Conservation (phyloP, 2,888 invertebrate genomes). For the Ennomos erosarius region DNA sequence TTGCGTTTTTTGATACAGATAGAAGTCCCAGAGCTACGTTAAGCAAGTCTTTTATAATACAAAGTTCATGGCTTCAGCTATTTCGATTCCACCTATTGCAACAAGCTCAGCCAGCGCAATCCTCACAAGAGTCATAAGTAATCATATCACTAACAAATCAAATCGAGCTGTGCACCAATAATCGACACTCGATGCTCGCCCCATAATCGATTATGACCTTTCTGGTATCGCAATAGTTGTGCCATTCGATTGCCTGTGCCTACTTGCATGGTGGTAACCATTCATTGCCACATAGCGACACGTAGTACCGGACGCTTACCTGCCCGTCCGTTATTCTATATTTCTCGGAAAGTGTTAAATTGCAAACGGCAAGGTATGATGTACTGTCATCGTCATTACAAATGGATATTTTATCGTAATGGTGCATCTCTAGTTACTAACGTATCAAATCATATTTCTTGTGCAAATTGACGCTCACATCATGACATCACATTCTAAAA, state of each 20-base stretch:
- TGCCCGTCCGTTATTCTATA: slow-evolving; percentile 40
- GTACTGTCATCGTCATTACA: slow-evolving; percentile 29
- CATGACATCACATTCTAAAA: not conserved
- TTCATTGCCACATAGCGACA: slow-evolving; percentile 37
- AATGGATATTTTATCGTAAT: slow-evolving; percentile 27
- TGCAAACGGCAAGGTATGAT: slow-evolving; percentile 33
- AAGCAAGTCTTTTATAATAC: too few relatives aligned
- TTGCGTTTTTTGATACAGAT: not conserved
- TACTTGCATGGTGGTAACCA: slow-evolving; percentile 29
- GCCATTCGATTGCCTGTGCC: slow-evolving; percentile 32
- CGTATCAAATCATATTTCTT: slow-evolving; percentile 5
- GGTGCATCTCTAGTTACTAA: slow-evolving; percentile 14
- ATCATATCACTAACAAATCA: slow-evolving; percentile 10
- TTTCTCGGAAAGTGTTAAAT: slow-evolving; percentile 42
- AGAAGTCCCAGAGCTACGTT: not conserved
- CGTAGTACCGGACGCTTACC: slow-evolving; percentile 36
- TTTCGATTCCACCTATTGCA: not conserved
- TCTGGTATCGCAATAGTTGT: slow-evolving; percentile 40
- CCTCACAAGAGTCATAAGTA: not conserved
- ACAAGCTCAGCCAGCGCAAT: not conserved
- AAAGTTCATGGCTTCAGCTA: slow-evolving; percentile 3
- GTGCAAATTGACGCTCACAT: slow-evolving; percentile 2
- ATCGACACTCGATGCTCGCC: slow-evolving; percentile 31
- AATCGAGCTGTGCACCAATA: slow-evolving; percentile 16
- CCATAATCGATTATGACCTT: slow-evolving; percentile 42